Percentiles rank a stretch among this genome's conserved stretches.
These are phyloP conservation scores for Campylorhamphus procurvoides DNA, from an alignment of 2,113 vertebrate species.

Conservation along the genomic window DNA sequence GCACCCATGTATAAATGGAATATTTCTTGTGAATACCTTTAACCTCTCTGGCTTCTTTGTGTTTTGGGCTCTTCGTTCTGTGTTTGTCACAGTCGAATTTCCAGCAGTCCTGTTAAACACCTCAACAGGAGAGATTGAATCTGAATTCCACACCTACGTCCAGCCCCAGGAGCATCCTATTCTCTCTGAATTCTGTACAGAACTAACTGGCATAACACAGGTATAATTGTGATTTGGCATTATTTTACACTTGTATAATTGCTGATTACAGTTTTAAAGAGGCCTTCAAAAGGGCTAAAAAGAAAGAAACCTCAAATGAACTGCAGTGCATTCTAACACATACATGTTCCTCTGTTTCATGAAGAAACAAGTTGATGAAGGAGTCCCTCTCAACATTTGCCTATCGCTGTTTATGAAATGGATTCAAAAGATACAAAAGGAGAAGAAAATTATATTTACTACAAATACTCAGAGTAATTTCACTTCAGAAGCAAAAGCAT, in stretches of 20 bases:
- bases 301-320: neutral
- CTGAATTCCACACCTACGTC: slow-evolving; percentile 90
- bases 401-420: slow-evolving; percentile 90
- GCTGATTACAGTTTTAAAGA: neutral
- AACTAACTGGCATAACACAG: slow-evolving; percentile 93
- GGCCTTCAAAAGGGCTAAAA: neutral
- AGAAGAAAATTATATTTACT: slow-evolving; percentile 81
- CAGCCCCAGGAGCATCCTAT: slow-evolving; percentile 91
- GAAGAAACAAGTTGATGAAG: slow-evolving; percentile 89
- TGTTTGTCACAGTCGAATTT: slow-evolving; percentile 85
- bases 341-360: neutral
- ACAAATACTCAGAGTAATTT: slow-evolving; percentile 5
- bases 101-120: slow-evolving; percentile 90
- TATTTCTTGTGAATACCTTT: neutral
- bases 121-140: slow-evolving; percentile 82
- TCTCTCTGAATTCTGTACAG: slow-evolving; percentile 88
- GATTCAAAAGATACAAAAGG: slow-evolving; percentile 83
- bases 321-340: neutral
- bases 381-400: slow-evolving; percentile 88
- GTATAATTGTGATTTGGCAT: slow-evolving; percentile 43
- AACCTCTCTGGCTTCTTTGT: neutral
- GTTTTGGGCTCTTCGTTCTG: neutral
- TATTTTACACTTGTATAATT: slow-evolving; percentile 41
- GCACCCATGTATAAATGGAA: neutral
- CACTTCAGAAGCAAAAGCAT: slow-evolving; percentile 69